Base-by-base conservation (phyloP, 1,140 invertebrate genomes). In the Drosophila jambulina region DNA sequence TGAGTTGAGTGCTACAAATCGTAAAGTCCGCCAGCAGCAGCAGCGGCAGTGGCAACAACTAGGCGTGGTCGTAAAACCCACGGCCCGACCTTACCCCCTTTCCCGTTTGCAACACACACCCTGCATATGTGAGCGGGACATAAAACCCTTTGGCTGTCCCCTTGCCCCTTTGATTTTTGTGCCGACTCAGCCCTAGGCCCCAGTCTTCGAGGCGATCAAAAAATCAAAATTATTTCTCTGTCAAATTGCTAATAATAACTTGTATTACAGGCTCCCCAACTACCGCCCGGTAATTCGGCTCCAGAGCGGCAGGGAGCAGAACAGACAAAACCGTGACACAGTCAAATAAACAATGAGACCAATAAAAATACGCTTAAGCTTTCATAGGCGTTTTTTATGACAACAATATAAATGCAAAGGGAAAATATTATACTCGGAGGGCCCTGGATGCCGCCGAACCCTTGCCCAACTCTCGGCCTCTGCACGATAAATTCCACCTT, bases 341-440 rank as follows among this genome's bases (percentile, higher is more conserved):
- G 82, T 83, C 85, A 90, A 90, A 90, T 90, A 90, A 90, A 90
- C 81, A 90, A 90, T 90, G 85, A 81, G 81, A 82, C 85, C 81
- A 90, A 90, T 90, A 91, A 91, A 91, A 91, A 91, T 91, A 79
- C 86, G 87, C 86, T 91, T 91, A 91, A 86, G 87, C 87, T 91
- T 91, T 91, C 86, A 91, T 91, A 91, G 88, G 88, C 88, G 88
- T 91, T 91, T 91, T 91, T 91, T 91, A 91, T 91, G 88, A 91
- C 88, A 91, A 91, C 88, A 91, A 91, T 91, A 91, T 88, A 91
- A 91, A 91, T 91, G 88, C 84, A 91, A 91, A 82, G 85, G 69
- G 63, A 76, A 69, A 82, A 81, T 82, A 72, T 74, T 71, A 71
- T 59, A 71, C 51, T 60, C 67, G 53, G 5, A 34, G 21, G 5